Base-by-base conservation (phyloP, 2,888 invertebrate genomes). In the Zele albiditarsus region DNA sequence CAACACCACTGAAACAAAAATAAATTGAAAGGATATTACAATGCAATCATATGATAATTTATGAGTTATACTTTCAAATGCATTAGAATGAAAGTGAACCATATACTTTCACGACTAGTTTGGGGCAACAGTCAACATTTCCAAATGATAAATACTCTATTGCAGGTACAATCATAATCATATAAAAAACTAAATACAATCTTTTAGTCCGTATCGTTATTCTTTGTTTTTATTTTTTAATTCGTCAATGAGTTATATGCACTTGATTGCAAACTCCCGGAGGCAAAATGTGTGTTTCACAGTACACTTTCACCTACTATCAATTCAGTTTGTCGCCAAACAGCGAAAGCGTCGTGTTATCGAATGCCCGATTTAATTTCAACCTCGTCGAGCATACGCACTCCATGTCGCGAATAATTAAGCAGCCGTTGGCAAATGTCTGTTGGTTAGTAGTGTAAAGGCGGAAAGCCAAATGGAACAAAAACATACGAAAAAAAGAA, bases 1-100 rank as follows among this genome's bases (percentile, higher is more conserved):
- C 91, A 67, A 94, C 92, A 57, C 94, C 94, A 86, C 90, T 89
- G 90, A 42, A 82, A 80, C 69, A 49, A 23, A 68, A 23, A 63
- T 38, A 66, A 62, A 38, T 20, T 33, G 16, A 28, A 42, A 73
- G 68, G 8, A 25, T n/a, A n/a, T 20, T 58, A 58, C 53, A 27
- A 14, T 16, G 53, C 12, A 27, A 69, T 63, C 38, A 28, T n/a
- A 31, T 62, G 28, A 38, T 6, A 66, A 23, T 66, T 66, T 42
- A 46, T 66, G 31, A 53, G 12, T n/a, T n/a, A 70, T 60, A 71
- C 38, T 46, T 60, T 62, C 31, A 57, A 31, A 57, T 70, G 25
- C 27, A 28, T 46, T 23, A 16, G 33, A 42, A 66, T 20, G 63
- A 31, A 33, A 31, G 63, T 63, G 33, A 63, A 33, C 38, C n/a